Percentiles rank a stretch among this genome's conserved stretches.
Evolutionary conservation across 2,888 invertebrate genomes (phyloP).

Genomic region (Invenusta paracnida): DNA sequence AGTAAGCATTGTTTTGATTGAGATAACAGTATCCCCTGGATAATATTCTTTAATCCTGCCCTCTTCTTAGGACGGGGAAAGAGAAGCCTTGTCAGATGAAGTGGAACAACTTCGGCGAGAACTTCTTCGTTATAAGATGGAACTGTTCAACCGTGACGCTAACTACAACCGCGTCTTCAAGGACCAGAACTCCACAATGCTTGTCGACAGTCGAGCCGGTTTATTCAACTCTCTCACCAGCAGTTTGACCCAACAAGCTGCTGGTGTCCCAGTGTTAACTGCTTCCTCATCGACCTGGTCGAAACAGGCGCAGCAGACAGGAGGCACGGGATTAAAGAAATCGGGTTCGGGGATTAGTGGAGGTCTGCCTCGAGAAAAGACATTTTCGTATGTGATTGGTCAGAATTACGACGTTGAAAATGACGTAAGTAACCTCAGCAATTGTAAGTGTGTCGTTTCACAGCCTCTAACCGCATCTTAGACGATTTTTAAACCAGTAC

Average conservation of each 20-base stretch:
- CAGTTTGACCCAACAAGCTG: not conserved
- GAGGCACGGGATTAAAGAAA: conserved; percentile 42
- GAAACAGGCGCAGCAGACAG: conserved; percentile 35
- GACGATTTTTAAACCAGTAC: too few species aligned
- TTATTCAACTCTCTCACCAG: conserved; percentile 30
- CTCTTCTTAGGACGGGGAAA: not conserved
- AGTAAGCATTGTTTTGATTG: too few species aligned
- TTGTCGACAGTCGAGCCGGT: conserved; percentile 51
- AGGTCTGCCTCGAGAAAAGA: conserved; percentile 46
- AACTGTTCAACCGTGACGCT: conserved; percentile 55
- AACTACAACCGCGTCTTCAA: conserved; percentile 59
- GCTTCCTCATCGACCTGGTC: not conserved
- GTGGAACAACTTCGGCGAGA: conserved; percentile 53
- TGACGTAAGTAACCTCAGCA: too few species aligned
- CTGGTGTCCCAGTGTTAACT: not conserved
- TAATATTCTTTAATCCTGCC: too few species aligned
- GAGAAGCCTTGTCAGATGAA: not conserved
- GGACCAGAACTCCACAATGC: conserved; percentile 52
- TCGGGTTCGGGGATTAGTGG: too few species aligned
- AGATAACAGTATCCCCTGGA: too few species aligned
- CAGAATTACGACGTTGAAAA: conserved; percentile 50
- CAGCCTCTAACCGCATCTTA: too few species aligned
- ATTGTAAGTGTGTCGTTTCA: too few species aligned
- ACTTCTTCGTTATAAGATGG: conserved; percentile 54
- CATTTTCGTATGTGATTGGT: conserved; percentile 50